phyloP scores from a whole-genome alignment of 2,888 invertebrate genomes.

The Caradrina clavipalpis region DNA sequence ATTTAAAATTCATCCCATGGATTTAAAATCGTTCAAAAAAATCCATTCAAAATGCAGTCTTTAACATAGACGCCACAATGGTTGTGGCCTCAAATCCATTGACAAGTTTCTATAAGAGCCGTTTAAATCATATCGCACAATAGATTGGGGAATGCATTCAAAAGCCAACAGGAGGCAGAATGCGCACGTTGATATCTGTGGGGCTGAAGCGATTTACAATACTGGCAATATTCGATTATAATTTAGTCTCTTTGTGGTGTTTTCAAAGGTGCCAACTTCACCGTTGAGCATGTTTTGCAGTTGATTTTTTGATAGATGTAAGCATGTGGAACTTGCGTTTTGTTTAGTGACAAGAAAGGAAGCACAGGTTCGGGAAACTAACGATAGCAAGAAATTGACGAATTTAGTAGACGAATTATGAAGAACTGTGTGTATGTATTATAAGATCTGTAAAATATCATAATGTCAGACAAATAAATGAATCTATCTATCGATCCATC shows the following conservation, averaged over 20 bases:
- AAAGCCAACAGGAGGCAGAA: slow-evolving; percentile 53
- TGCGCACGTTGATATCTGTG: slow-evolving; percentile 35
- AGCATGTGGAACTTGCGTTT: not conserved
- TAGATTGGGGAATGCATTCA: slow-evolving; percentile 67
- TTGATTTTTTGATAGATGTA: not conserved
- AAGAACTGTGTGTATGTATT: too few species aligned
- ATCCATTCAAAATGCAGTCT: slow-evolving; percentile 42
- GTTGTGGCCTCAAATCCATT: slow-evolving; percentile 63
- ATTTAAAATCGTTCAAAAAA: slow-evolving; percentile 57
- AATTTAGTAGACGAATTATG: too few species aligned
- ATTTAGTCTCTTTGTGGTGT: slow-evolving; percentile 32
- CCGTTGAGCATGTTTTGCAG: not conserved
- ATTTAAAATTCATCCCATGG: slow-evolving; percentile 53
- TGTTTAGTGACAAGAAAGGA: not conserved
- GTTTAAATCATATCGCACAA: slow-evolving; percentile 69
- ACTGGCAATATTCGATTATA: slow-evolving; percentile 40
- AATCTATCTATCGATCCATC: too few species aligned
- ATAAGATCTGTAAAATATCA: too few species aligned
- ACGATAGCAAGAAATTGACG: too few species aligned
- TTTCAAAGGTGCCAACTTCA: not conserved
- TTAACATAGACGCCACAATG: slow-evolving; percentile 49
- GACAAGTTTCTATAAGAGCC: slow-evolving; percentile 60
- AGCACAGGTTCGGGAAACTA: not conserved
- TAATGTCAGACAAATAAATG: too few species aligned
- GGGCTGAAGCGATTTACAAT: slow-evolving; percentile 18